Evolutionary conservation across 2,113 vertebrate species (phyloP), one percentile per base, ranked within the genome.

Genomic region (Anolis sagrei): DNA sequence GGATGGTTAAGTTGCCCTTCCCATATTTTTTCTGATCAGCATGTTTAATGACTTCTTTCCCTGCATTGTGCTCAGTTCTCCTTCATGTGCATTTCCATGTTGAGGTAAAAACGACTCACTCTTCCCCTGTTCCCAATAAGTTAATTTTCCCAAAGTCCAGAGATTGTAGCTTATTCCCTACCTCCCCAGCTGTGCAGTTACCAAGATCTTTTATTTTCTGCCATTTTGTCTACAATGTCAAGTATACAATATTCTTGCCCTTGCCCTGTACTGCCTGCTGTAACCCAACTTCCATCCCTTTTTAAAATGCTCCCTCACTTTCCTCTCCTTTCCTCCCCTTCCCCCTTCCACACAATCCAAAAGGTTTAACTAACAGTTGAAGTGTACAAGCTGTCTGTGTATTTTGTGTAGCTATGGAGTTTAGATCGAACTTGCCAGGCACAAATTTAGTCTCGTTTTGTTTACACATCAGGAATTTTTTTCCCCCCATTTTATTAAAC

Each of bases 361-460:
- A 92, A 93, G 93, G 95, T 93, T 95, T 87, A 92, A 90, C 95
- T 93, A 93, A 92, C 96, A 92, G 92, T 95, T 94, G 94, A 95
- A 92, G 93, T 94, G 94, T 94, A 91, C 95, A 95, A 95, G 95
- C 95, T 95, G 95, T 96, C 95, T 95, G 94, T 96, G 95, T 95
- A 95, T 95, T 90, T 94, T 92, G 93, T 95, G 96, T 96, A 96
- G 96, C 95, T 96, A 95, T 95, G 95, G 93, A 96, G 92, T 97
- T 94, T 96, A 96, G 95, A 96, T 91, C 82, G 95, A 95, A 94
- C 95, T 95, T 92, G 93, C 95, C 96, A 96, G 96, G 91, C 96
- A 96, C 96, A 96, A 95, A 95, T 93, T 96, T 96, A 95, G 95
- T 96, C 94, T 96, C 92, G 95, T 96, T 97, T 96, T 97, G 96